These are phyloP conservation scores for Enteromius paludinosus DNA, from an alignment of 2,797 vertebrate species.

Conservation along the genomic window DNA sequence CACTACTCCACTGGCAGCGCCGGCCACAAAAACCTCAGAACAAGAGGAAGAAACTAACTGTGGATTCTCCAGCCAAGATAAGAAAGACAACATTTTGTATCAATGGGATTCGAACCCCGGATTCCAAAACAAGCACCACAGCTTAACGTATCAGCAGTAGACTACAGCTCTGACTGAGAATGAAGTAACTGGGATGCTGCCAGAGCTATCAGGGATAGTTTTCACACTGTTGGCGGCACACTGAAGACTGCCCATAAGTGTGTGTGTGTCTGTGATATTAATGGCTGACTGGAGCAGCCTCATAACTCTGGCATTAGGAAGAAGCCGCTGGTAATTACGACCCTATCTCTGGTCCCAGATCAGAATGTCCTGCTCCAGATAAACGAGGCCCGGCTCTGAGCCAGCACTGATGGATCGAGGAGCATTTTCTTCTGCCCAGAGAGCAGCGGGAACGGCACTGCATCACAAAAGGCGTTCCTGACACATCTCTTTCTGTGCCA, in stretches of 20 bases:
- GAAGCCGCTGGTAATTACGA: slow-evolving; percentile 53
- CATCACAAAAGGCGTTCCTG: slow-evolving; percentile 11
- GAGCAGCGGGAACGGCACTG: slow-evolving; percentile 6
- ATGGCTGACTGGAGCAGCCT: slow-evolving; percentile 46
- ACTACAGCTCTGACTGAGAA: background rate
- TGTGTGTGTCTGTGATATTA: slow-evolving; percentile 47
- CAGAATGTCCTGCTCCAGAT: slow-evolving; percentile 40
- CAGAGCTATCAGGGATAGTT: slow-evolving; percentile 10
- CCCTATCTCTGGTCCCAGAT: slow-evolving; percentile 37
- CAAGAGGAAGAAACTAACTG: background rate
- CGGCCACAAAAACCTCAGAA: background rate
- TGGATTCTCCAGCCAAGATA: background rate
- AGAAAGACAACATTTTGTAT: background rate
- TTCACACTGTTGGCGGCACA: slow-evolving; percentile 5
- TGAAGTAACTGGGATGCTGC: slow-evolving; percentile 18
- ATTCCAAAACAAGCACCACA: background rate
- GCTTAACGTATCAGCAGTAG: background rate
- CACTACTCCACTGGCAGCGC: background rate
- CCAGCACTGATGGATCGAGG: slow-evolving; percentile 21
- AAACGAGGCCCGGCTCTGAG: slow-evolving; percentile 31
- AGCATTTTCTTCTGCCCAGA: slow-evolving; percentile 25
- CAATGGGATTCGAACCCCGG: background rate
- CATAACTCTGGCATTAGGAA: slow-evolving; percentile 53
- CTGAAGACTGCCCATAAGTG: background rate
- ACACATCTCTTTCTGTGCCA: slow-evolving; percentile 29